phyloP scores from a whole-genome alignment of 2,113 vertebrate species.

The Brienomyrus brachyistius region DNA sequence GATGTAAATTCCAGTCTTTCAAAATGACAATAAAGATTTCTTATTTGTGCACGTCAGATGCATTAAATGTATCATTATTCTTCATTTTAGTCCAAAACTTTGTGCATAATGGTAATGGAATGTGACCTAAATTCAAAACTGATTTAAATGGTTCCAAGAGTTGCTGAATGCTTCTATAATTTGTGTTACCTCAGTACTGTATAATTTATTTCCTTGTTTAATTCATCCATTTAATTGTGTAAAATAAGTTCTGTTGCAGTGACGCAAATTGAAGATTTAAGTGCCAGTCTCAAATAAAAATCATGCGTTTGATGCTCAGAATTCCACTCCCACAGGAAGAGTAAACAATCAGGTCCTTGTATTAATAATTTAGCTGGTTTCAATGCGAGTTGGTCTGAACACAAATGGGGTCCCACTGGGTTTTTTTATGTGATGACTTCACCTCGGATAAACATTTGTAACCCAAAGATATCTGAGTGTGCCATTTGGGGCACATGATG shows the following conservation, averaged over 20 bases:
- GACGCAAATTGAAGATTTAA: constrained; percentile 17
- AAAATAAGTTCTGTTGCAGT: constrained; percentile 8
- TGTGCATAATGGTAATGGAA: not conserved
- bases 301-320: not conserved
- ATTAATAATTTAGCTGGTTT: constrained; percentile 7
- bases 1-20: not conserved
- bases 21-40: not conserved
- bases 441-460: not conserved
- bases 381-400: not conserved
- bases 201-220: constrained; percentile 7
- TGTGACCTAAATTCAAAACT: constrained; percentile 4
- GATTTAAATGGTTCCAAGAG: not conserved
- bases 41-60: not conserved
- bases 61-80: not conserved
- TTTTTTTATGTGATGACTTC: not conserved
- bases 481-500: not conserved
- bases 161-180: not conserved
- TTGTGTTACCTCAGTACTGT: not conserved
- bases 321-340: not conserved
- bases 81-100: not conserved
- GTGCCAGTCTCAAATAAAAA: constrained; percentile 18
- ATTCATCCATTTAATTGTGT: constrained; percentile 5
- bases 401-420: not conserved
- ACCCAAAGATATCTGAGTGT: not conserved
- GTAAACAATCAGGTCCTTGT: constrained; percentile 6